Base-by-base conservation (phyloP, 2,797 vertebrate species). In the Ambastaia sidthimunki region DNA sequence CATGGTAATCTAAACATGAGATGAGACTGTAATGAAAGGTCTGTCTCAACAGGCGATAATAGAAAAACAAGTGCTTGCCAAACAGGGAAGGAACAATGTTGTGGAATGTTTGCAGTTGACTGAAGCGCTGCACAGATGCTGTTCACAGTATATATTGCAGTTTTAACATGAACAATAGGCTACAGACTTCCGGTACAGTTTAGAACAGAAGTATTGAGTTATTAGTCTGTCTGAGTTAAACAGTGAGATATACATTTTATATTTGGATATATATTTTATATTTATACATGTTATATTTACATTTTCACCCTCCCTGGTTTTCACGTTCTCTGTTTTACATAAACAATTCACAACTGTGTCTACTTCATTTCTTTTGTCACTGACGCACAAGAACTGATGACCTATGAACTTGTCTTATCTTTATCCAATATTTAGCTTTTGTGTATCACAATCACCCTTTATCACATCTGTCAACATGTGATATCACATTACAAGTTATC, bases 61-160 rank as follows among this genome's bases (percentile, higher is more conserved):
- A 34, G 18, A 52, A 48, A 41, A 55, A 25, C 19, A 31, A 68
- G 73, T 52, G 21, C 50, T 12, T 60, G 50, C 12, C 52, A 76
- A 83, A 79, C 21, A 55, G 9, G 54, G 18, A 18, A 67, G 59
- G 74, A 37, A 31, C 66, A 83, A 50, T 52, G 37, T 12, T 18
- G 11, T 7, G 54, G 41, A 65, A 77, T 21, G 72, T n/a, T 19
- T 28, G 73, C 7, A 34, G 47, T 57, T 37, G 37, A 55, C 44
- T 41, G 44, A 72, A 72, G 68, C 25, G 19, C 13, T 21, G 12
- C 60, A 31, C 5, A 18, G 60, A 34, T 62, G 60, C 28, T 57
- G 19, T 37, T 37, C 11, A 31, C 48, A 37, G 19, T 10, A 74
- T 28, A 13, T 12, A 28, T 15, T 59, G 67, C n/a, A 71, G 16